Conservation (phyloP, 2,888 invertebrate genomes). For the Chrysolina oricalcia region DNA sequence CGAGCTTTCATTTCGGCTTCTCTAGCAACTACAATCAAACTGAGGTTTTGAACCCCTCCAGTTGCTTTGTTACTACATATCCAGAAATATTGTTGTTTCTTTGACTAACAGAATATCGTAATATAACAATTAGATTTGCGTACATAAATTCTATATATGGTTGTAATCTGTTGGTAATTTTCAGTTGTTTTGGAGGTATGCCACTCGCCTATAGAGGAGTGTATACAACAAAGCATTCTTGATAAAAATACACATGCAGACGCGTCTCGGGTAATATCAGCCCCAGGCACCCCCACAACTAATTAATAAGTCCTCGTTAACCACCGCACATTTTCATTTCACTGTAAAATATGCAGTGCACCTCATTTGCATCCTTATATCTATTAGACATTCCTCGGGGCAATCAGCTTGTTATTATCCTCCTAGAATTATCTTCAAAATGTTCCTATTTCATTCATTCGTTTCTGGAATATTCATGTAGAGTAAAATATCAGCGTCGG, state of each 20-base stretch:
- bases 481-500: background rate
- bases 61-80: too few relatives aligned
- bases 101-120: too few relatives aligned
- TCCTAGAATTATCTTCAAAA: slow-evolving; percentile 6
- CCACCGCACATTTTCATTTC: slow-evolving; percentile 12
- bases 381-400: slow-evolving; percentile 22
- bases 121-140: background rate
- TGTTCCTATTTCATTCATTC: background rate
- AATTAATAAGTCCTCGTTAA: slow-evolving; percentile 26
- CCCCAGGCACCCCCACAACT: slow-evolving; percentile 25
- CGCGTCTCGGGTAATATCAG: background rate
- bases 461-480: slow-evolving; percentile 1
- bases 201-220: background rate
- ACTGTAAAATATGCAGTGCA: slow-evolving; percentile 24
- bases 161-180: background rate
- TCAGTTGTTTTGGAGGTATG: background rate
- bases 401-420: slow-evolving; percentile 22
- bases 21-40: too few relatives aligned
- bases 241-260: slow-evolving; percentile 13
- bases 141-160: background rate
- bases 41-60: too few relatives aligned
- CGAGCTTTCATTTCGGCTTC: too few relatives aligned
- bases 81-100: too few relatives aligned
- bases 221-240: background rate
- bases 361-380: slow-evolving; percentile 30